Evolutionary conservation across 2,888 invertebrate species (phyloP), one percentile per base, ranked within the genome.

Genomic region (Oligia latruncula): DNA sequence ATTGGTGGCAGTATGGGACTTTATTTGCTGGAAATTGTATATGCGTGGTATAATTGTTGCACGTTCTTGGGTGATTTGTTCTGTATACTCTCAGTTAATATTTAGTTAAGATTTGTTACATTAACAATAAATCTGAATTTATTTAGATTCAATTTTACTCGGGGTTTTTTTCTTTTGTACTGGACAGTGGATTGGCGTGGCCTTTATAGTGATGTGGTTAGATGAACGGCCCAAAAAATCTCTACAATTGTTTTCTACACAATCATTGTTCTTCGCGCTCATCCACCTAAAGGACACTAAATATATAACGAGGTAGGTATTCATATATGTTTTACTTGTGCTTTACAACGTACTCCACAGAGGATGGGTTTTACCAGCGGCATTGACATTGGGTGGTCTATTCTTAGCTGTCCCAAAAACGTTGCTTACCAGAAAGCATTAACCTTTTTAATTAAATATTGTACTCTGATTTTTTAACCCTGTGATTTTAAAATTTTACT

Each of bases 1-100:
- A 87, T 87, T 88, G 89, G 84, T n/a, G 81, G 68, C 70, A 74
- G 65, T 79, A 78, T 60, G 66, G 67, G 43, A 40, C n/a, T 78
- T 71, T 81, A 74, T 83, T 72, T 86, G 80, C 74, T 74, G 83
- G 43, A 72, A 80, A 82, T 82, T 72, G 66, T 77, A 62, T 79
- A 70, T 78, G 80, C 71, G 65, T 60, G 66, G 74, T 52, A 66
- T 77, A 80, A 81, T 79, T 81, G 83, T 64, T 60, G 55, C 73
- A 75, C 75, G 58, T 74, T 76, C 64, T 62, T 66, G 46, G 29
- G 3, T 35, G 35, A 77, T 65, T 73, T 72, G 43, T 65, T 74
- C 35, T 64, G 40, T 70, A 29, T 49, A 65, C n/a, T 35, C 29
- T 49, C 4, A 5, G 20, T 43, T 68, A 46, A 43, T 13, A 49